Evolutionary conservation across 2,888 invertebrate genomes (phyloP), one percentile per base, ranked within the genome.

Genomic region (Andrena flavipes): DNA sequence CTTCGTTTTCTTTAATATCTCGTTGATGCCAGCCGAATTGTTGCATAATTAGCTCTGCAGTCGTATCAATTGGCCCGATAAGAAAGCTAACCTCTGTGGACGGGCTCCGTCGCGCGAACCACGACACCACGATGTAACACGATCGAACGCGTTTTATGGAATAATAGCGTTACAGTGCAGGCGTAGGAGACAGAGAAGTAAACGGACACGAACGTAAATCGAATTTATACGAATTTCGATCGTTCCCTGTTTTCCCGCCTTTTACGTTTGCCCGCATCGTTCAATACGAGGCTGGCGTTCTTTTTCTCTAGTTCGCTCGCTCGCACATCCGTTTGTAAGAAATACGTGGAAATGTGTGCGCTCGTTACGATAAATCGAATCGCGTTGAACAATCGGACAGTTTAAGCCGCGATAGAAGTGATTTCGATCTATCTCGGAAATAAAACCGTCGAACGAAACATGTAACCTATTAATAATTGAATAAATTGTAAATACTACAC

Each of bases 31-130:
- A 51, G 69, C 20, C 56, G 59, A 73, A 65, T 82, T 71, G 76
- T 88, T 88, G 87, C 88, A 86, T 84, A 86, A 88, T 79, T 69
- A 78, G 72, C 69, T 63, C 64, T 69, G 63, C 29, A 62, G 65
- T 80, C 71, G 29, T 62, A 60, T 29, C 33, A 42, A 73, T 59
- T 49, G 49, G 33, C 72, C 49, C 35, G 56, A 62, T 78, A 71
- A 76, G 71, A 60, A 67, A 23, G 60, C 65, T 80, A 80, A 80
- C 59, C 65, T 70, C 35, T 51, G 20, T 3, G 20, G 30, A 65
- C 42, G 51, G 35, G 20, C 23, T 51, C 42, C 13, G 26, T 49
- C 10, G 68, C 26, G 16, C 33, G 35, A 20, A 76, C 20, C 20
- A 35, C 69, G 51, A 60, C 42, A 35, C 42, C 16, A 49, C 35